Evolutionary conservation across 2,113 vertebrate genomes (phyloP), one percentile per base, ranked within the genome.

Genomic region (Cervus canadensis): DNA sequence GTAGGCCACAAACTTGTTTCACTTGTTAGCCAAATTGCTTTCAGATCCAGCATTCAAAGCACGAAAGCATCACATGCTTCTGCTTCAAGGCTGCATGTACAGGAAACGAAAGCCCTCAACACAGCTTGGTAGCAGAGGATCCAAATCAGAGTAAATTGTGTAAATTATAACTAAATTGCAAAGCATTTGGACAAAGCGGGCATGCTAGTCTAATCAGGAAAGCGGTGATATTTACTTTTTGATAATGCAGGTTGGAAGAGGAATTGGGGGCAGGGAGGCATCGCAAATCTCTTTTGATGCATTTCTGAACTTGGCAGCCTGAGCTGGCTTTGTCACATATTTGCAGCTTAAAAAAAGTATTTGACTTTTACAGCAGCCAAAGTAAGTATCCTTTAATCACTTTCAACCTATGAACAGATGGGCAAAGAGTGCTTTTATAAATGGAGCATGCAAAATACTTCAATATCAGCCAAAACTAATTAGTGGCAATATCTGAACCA

Each of bases 331-430:
- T 99, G 97, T 98, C 98, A 98, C 97, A 95, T 98, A 98, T 98
- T 99, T 99, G 96, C 98, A 98, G 98, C 97, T 98, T 98, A 98
- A 98, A 99, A 98, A 98, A 98, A 98, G 98, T 93, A 98, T 99
- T 98, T 99, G 98, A 98, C 98, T 98, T 99, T 99, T 98, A 97
- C 95, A 99, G 93, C 98, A 99, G 98, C 98, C 98, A 98, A 99
- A 99, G 98, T 99, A 99, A 99, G 97, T 99, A 98, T 98, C 98
- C 98, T 98, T 99, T 99, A 99, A 99, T 99, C 98, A 98, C 98
- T 98, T 99, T 98, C 98, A 99, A 99, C 99, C 98, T 99, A 98
- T 99, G 99, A 99, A 98, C 99, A 99, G 99, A 99, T 99, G 98
- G 99, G 97, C 97, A 98, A 99, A 98, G 98, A 98, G 98, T 85